Conservation (phyloP, 2,888 invertebrate species). For the Crepidodera aurea region DNA sequence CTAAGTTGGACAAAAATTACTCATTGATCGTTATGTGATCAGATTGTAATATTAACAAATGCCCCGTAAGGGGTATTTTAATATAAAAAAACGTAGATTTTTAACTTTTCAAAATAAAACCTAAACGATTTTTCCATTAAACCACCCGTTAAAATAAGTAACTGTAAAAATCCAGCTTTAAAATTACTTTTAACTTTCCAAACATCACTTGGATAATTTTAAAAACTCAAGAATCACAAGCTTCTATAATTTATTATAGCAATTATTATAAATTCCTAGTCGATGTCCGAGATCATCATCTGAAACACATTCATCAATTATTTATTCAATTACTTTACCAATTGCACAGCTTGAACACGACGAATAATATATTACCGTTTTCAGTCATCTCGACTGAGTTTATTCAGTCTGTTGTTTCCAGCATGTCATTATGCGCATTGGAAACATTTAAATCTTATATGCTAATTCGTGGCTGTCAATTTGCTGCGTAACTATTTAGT, state of each 20-base stretch:
- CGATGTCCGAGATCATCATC: constrained; percentile 19
- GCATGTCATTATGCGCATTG: constrained; percentile 18
- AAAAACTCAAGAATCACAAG: background rate
- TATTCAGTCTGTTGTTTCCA: constrained; percentile 20
- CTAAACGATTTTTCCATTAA: no score
- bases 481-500: constrained; percentile 17
- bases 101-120: no score
- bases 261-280: constrained; percentile 25
- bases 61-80: no score
- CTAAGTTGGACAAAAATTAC: no score
- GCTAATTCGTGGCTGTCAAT: constrained; percentile 26
- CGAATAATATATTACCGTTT: constrained; percentile 22
- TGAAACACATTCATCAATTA: constrained; percentile 29
- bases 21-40: no score
- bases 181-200: constrained; percentile 36
- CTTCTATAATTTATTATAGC: constrained; percentile 15
- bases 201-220: background rate
- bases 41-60: no score
- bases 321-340: constrained; percentile 30
- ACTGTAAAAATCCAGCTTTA: constrained; percentile 40
- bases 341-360: constrained; percentile 26
- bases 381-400: constrained; percentile 18
- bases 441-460: constrained; percentile 28
- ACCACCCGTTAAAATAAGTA: no score
- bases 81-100: no score